Percentiles rank a stretch among this genome's conserved stretches.
phyloP scores from a whole-genome alignment of 2,113 vertebrate genomes.

The Hippolais icterina region DNA sequence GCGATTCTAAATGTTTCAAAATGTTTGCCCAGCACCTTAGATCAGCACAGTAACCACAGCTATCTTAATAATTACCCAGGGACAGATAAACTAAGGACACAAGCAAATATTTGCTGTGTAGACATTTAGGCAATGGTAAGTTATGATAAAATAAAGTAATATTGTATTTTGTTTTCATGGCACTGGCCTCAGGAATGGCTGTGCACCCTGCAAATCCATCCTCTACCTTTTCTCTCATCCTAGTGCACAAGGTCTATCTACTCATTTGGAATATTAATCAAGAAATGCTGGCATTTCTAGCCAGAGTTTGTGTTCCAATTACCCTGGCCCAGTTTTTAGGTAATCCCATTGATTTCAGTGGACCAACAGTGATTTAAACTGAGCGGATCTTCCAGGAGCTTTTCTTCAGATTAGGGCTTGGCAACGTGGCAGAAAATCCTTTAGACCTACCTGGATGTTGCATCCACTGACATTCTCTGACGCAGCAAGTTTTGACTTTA shows the following conservation, averaged over 20 bases:
- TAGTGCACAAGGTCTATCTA: neutral
- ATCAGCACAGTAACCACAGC: conserved; percentile 1
- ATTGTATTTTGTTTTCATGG: neutral
- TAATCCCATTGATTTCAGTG: neutral
- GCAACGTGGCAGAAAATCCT: neutral
- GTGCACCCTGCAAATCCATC: neutral
- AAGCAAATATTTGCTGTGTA: conserved; percentile 21
- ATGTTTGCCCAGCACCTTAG: conserved; percentile 31
- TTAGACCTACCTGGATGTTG: neutral
- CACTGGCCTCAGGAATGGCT: neutral
- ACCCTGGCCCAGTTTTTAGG: neutral
- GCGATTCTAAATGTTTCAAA: conserved; percentile 11
- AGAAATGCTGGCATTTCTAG: neutral
- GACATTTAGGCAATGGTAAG: conserved; percentile 31
- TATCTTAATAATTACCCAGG: conserved; percentile 52
- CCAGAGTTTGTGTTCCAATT: neutral
- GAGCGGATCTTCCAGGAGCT: neutral
- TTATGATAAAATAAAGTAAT: neutral
- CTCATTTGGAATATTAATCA: neutral
- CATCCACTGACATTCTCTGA: neutral
- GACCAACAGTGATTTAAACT: neutral
- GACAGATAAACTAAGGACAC: conserved; percentile 44
- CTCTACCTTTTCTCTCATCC: neutral
- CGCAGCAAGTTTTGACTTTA: neutral
- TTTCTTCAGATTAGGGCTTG: neutral